Conservation (phyloP, 1,140 invertebrate species). For the Luehdorfia chinensis region DNA sequence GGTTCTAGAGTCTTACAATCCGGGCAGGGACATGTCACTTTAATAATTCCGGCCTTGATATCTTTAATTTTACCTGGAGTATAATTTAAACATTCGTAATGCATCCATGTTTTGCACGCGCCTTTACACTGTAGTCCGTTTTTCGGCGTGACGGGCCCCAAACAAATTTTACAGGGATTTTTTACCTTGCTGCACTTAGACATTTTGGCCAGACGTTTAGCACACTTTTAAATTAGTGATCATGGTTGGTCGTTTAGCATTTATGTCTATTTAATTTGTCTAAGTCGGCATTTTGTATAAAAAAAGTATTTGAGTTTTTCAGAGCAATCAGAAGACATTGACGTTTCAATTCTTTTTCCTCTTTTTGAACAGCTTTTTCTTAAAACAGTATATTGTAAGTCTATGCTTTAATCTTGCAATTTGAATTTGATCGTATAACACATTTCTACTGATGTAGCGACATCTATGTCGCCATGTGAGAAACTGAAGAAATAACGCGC, state of each 20-base stretch:
- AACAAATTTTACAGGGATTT: conserved; percentile 59
- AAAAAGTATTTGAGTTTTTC: too few relatives aligned
- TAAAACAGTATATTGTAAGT: too few relatives aligned
- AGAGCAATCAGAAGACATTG: too few relatives aligned
- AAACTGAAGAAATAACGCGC: too few relatives aligned
- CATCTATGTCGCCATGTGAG: too few relatives aligned
- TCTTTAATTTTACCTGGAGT: conserved; percentile 54
- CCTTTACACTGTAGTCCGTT: conserved; percentile 56
- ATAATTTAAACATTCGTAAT: conserved; percentile 50
- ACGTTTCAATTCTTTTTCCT: background rate
- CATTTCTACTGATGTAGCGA: too few relatives aligned
- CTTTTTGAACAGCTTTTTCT: conserved; percentile 1
- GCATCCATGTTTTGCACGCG: conserved; percentile 48
- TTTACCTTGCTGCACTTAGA: conserved; percentile 51
- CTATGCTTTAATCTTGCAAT: too few relatives aligned
- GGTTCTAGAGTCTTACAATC: conserved; percentile 42
- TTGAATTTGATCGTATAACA: too few relatives aligned
- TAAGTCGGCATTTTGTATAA: conserved; percentile 14
- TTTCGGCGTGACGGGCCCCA: conserved; percentile 38
- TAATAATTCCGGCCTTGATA: conserved; percentile 49
- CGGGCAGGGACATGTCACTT: conserved; percentile 52
- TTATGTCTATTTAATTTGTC: background rate
- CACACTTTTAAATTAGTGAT: conserved; percentile 3
- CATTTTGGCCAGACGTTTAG: conserved; percentile 27
- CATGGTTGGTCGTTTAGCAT: conserved; percentile 9